Evolutionary conservation across 2,113 vertebrate genomes (phyloP).

Genomic region (Peromyscus leucopus): DNA sequence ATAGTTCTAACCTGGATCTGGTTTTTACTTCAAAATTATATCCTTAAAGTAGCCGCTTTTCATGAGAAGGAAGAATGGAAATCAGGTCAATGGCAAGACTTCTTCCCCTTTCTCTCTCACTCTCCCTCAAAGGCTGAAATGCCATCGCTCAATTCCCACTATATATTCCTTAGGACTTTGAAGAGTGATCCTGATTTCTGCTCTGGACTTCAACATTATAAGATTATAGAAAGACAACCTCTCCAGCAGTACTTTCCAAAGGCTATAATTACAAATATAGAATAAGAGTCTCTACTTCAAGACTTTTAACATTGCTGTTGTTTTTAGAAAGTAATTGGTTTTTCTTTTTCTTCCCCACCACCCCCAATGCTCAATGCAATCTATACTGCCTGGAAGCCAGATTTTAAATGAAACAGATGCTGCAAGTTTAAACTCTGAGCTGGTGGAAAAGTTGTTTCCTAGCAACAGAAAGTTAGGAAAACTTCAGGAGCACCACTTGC

Average conservation of each 20-base stretch:
- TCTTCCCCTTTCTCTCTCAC: accelerated
- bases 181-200: constrained; percentile 65
- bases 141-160: background rate
- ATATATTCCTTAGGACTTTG: constrained; percentile 25
- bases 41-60: background rate
- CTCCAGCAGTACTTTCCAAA: constrained; percentile 68
- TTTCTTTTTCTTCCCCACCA: constrained; percentile 41
- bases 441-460: constrained; percentile 85
- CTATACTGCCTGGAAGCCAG: constrained; percentile 82
- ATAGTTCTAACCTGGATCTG: background rate
- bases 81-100: background rate
- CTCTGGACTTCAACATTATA: constrained; percentile 63
- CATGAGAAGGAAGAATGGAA: background rate
- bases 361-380: constrained; percentile 74
- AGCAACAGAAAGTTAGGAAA: constrained; percentile 83
- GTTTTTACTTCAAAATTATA: background rate
- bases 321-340: constrained; percentile 81
- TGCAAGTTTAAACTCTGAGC: constrained; percentile 79
- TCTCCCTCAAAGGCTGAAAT: background rate
- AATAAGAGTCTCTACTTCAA: constrained; percentile 66
- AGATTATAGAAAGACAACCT: constrained; percentile 67
- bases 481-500: constrained; percentile 76
- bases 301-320: constrained; percentile 79
- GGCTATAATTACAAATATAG: constrained; percentile 78
- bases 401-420: constrained; percentile 87